Conservation (phyloP, 2,113 vertebrate genomes). For the Oryctolagus cuniculus region mOryCun1.1 NC_091453.1:132334001-132334500, state of each 20-base stretch:
- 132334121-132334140: neutral
- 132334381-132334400: too few relatives aligned
- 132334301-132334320: too few relatives aligned
- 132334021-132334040: neutral
- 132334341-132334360: too few relatives aligned
- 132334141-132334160: neutral
- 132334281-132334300: too few relatives aligned
- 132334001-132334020: neutral
- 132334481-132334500: too few relatives aligned
- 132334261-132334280: too few relatives aligned
- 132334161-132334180: neutral
- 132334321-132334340: too few relatives aligned
- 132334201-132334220: neutral
- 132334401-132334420: too few relatives aligned
- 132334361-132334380: too few relatives aligned
- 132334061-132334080: neutral
- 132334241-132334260: neutral
- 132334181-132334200: neutral
- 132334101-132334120: neutral
- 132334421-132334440: too few relatives aligned
- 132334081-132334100: neutral
- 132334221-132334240: neutral
- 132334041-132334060: neutral
- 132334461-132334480: too few relatives aligned
- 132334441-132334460: too few relatives aligned